These are phyloP conservation scores for Tetranychus cinnabarinus DNA, from an alignment of 1,140 invertebrate genomes.

Conservation along the genomic window DNA sequence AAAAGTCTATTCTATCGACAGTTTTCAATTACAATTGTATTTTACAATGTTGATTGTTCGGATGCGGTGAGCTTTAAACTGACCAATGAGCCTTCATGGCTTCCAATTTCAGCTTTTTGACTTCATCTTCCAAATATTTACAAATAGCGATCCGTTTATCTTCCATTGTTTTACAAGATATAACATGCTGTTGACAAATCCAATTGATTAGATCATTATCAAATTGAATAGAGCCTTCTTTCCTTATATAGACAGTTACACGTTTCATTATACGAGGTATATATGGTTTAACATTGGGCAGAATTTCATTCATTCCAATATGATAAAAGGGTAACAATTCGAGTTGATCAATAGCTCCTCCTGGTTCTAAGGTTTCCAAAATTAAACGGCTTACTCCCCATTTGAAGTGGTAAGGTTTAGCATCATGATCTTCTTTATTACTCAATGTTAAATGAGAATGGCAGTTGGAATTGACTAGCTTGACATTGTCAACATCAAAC, in stretches of 20 bases:
- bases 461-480: not conserved
- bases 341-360: constrained; percentile 2
- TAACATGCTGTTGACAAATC: not conserved
- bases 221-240: constrained; percentile 4
- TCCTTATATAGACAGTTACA: constrained; percentile 7
- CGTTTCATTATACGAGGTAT: constrained; percentile 2
- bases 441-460: not conserved
- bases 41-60: too few relatives aligned
- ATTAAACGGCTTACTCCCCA: constrained; percentile 10
- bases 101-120: constrained; percentile 5
- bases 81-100: not conserved
- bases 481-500: not conserved
- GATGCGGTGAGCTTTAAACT: too few relatives aligned
- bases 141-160: constrained; percentile 8
- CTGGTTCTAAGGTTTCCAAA: constrained; percentile 5
- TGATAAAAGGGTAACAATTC: constrained; percentile 11
- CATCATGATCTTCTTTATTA: not conserved
- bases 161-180: not conserved
- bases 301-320: constrained; percentile 9
- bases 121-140: constrained; percentile 7
- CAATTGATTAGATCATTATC: constrained; percentile 4
- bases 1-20: too few relatives aligned
- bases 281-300: constrained; percentile 8
- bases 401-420: constrained; percentile 7
- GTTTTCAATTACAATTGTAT: too few relatives aligned